These are phyloP conservation scores for Solenopsis fugax DNA, from an alignment of 1,140 invertebrate species.

Conservation along the genomic window DNA sequence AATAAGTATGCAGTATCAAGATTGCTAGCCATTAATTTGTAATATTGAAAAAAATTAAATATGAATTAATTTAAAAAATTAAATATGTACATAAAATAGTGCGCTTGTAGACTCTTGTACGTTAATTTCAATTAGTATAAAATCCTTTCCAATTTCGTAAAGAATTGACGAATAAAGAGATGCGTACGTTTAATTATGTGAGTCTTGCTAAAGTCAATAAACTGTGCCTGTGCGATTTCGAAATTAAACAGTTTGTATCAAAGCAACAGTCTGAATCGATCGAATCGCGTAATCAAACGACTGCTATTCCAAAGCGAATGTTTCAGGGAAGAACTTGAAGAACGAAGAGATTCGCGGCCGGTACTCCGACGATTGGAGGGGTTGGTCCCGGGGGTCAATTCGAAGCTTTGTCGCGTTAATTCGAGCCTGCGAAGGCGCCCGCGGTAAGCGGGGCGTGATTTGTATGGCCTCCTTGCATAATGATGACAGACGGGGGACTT, in stretches of 20 bases:
- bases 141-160: background rate
- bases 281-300: background rate
- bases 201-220: background rate
- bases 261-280: constrained; percentile 33
- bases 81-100: background rate
- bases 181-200: background rate
- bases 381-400: constrained; percentile 73
- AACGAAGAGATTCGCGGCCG: background rate
- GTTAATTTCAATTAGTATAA: background rate
- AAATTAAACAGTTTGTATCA: background rate
- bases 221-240: background rate
- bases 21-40: background rate
- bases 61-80: no score
- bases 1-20: background rate
- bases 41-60: background rate
- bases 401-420: constrained; percentile 75
- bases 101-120: background rate
- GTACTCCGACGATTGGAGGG: constrained; percentile 47
- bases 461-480: constrained; percentile 82
- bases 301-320: constrained; percentile 9
- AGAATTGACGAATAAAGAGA: background rate
- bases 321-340: constrained; percentile 36
- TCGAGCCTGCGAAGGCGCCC: constrained; percentile 73
- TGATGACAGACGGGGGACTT: constrained; percentile 72
- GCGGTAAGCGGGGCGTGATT: constrained; percentile 80